These are phyloP conservation scores for Diadumene lineata DNA, from an alignment of 92 coral and sea anemone species.

Conservation along the genomic window DNA sequence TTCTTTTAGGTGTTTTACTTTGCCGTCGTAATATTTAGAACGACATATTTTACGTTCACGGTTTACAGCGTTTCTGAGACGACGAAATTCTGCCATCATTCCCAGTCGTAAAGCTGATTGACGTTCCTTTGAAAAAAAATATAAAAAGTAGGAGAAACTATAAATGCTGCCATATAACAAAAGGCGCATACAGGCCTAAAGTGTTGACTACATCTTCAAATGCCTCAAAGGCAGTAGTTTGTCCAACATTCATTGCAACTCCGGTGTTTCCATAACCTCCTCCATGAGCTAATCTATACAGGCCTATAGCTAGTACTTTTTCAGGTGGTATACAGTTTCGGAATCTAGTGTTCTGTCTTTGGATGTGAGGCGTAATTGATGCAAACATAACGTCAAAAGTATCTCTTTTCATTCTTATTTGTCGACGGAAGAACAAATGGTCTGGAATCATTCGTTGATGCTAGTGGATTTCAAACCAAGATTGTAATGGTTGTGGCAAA, in stretches of 20 bases:
- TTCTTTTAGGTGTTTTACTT: too few species aligned
- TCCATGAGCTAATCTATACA: slow-evolving; percentile 33
- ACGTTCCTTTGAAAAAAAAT: too few species aligned
- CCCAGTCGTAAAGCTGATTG: too few species aligned
- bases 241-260: slow-evolving; percentile 38
- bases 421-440: slow-evolving; percentile 19
- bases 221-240: slow-evolving; percentile 34
- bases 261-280: slow-evolving; percentile 22
- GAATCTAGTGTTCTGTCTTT: slow-evolving; percentile 20
- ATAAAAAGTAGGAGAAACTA: too few species aligned
- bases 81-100: too few species aligned
- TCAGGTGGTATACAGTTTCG: too few species aligned
- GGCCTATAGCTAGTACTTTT: slow-evolving; percentile 23
- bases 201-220: slow-evolving; percentile 34
- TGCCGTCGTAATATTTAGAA: too few species aligned
- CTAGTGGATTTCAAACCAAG: slow-evolving; percentile 43
- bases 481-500: slow-evolving; percentile 29
- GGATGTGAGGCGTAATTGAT: slow-evolving; percentile 7
- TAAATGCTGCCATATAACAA: too few species aligned
- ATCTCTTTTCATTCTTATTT: slow-evolving; percentile 15
- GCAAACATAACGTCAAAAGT: slow-evolving; percentile 5
- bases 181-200: too few species aligned
- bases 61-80: too few species aligned
- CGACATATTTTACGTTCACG: too few species aligned
- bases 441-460: slow-evolving; percentile 31